Base-by-base conservation (phyloP, 92 coral and sea anemone genomes). In the Diadumene lineata region DNA sequence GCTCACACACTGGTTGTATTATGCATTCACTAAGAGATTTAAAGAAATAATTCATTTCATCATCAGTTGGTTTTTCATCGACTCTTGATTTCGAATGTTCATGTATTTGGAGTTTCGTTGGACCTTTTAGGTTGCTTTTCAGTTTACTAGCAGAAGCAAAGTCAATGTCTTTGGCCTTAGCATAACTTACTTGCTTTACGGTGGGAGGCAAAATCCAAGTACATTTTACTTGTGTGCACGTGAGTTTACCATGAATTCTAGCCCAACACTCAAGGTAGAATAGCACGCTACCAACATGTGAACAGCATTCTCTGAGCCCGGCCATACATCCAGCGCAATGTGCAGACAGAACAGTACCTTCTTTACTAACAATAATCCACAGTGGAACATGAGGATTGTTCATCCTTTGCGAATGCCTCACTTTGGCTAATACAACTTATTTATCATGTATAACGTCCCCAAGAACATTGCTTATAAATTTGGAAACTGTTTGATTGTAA, bases 401-500 rank as follows among this genome's bases (percentile, higher is more conserved):
- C 82, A 77, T 77, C 6, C n/a, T n/a, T n/a, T n/a, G n/a, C n/a
- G n/a, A n/a, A n/a, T n/a, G n/a, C n/a, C n/a, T n/a, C n/a, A n/a
- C 76, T 68, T 65, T 77, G 76, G 79, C 88, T 16, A 79, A 16
- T n/a, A 84, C 84, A 1, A 84, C 79, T 62, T 70, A 73, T 68
- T 84, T 84, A 11, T 73, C 85, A 10, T 68, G 56, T 24, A 84
- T 29, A 17, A 79, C 16, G 43, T 60, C 62, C 26, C 89, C 89
- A 33, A 31, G 32, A 9, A 73, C 68, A 43, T 43, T 43, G 7
- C 71, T 69, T 19, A 79, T 55, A 70, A 84, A 84, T 30, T 85
- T 85, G 26, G 88, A 84, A 23, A 84, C 80, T 81, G 66, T 50
- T 67, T 81, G 86, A 51, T 81, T 81, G 81, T 79, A 85, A 9